Conservation (phyloP, 2,888 invertebrate species). For the Plagodis pulveraria region DNA sequence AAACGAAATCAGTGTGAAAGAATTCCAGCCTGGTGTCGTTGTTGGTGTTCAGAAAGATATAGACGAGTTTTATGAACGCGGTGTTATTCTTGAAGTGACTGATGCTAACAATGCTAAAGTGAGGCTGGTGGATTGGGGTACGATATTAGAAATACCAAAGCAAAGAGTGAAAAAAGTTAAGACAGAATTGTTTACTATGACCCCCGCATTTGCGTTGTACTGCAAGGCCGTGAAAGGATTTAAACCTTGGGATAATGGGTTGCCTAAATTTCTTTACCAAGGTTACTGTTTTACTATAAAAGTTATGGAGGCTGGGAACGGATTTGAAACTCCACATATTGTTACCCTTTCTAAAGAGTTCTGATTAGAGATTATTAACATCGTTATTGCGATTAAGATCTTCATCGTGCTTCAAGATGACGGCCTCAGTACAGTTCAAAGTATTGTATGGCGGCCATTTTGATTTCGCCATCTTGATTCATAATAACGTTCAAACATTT, state of each 20-base stretch:
- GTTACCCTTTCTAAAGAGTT: constrained; percentile 1
- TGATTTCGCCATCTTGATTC: too few relatives aligned
- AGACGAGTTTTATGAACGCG: constrained; percentile 4
- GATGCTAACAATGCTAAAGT: constrained; percentile 4
- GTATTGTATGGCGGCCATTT: too few relatives aligned
- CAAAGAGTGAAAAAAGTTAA: constrained; percentile 4
- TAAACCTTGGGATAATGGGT: constrained; percentile 6
- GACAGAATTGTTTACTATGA: not conserved
- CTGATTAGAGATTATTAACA: not conserved
- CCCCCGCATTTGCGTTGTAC: constrained; percentile 7
- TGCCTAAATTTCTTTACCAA: constrained; percentile 8
- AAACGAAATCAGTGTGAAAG: not conserved
- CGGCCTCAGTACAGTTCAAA: too few relatives aligned
- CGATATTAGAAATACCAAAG: not conserved
- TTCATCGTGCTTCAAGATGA: too few relatives aligned
- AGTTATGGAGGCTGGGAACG: constrained; percentile 1
- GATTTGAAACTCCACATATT: constrained; percentile 12
- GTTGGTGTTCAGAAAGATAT: constrained; percentile 6
- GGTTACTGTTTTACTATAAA: constrained; percentile 10
- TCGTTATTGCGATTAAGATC: too few relatives aligned
- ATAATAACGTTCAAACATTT: too few relatives aligned
- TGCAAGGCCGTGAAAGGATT: constrained; percentile 11
- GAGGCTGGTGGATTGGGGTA: constrained; percentile 18
- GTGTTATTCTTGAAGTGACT: constrained; percentile 7
- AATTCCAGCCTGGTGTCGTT: not conserved